Conservation (phyloP, 2,113 vertebrate species). For the Hemiscyllium ocellatum region DNA sequence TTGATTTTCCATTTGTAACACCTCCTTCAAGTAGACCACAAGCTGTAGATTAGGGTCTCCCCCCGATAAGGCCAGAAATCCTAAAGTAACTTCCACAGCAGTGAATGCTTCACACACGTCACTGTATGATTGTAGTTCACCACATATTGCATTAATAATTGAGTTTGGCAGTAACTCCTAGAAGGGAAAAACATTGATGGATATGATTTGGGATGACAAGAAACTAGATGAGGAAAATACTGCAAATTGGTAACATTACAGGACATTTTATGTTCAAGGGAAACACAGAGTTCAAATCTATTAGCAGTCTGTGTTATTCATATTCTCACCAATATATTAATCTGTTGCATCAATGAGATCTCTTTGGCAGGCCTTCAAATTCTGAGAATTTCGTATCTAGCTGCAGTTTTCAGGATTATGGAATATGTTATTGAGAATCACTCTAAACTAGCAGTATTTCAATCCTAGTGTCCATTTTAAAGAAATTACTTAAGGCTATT, state of each 20-base stretch:
- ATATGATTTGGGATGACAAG: background rate
- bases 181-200: constrained; percentile 29
- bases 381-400: background rate
- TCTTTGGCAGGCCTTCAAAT: background rate
- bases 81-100: constrained; percentile 68
- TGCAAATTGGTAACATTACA: background rate
- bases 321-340: background rate
- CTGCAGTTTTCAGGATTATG: background rate
- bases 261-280: background rate
- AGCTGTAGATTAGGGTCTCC: constrained; percentile 65
- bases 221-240: background rate
- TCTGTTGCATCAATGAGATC: background rate
- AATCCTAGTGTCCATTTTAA: background rate
- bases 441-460: background rate
- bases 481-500: background rate
- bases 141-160: constrained; percentile 55
- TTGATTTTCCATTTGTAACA: constrained; percentile 78
- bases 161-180: constrained; percentile 68
- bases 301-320: background rate
- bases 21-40: constrained; percentile 62
- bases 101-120: constrained; percentile 83
- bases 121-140: constrained; percentile 78
- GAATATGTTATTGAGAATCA: background rate
- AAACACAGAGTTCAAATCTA: background rate
- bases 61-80: constrained; percentile 80